Base-by-base conservation (phyloP, 2,113 vertebrate genomes). In the Theristicus caerulescens region DNA sequence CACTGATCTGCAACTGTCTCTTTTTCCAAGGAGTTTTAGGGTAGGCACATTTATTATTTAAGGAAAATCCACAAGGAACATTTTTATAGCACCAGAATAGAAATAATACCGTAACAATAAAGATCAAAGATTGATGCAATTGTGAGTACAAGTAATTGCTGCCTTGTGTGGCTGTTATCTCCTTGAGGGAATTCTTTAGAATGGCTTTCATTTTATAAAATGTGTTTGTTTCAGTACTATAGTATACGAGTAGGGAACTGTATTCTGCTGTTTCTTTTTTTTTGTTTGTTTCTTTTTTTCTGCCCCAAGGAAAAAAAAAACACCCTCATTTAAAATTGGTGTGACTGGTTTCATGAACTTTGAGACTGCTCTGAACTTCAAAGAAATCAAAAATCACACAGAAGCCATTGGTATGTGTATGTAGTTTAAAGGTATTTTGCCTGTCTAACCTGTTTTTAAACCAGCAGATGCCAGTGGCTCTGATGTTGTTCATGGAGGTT, bases 111-210 rank as follows among this genome's bases (percentile, higher is more conserved):
- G 3, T 91, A 96, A 93, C 95, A 96, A 96, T 97, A 97, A 98
- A 96, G 96, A 97, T 97, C 95, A 96, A 96, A 95, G 94, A 97
- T 82, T 95, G 96, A 97, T 97, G 94, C 96, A 97, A 97, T 97
- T 96, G 94, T 92, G 91, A 97, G 85, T 95, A 94, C 94, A 95
- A 95, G 83, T 95, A 97, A 97, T 96, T 95, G 96, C 81, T 96
- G 79, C 69, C 83, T 96, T 77, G 61, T 73, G 86, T 80, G 47
- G 83, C 88, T 97, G 69, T 85, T 94, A 82, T 88, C 76, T 96
- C 88, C 96, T 91, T 65, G 2, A 95, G 97, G 95, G 97, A 97
- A 93, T 97, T 97, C 81, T 96, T 86, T 64, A 82, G 82, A 97
- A 96, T 95, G 86, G 67, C 69, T 97, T 97, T 98, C 95, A 91